Evolutionary conservation across 2,797 vertebrate species (phyloP).

Genomic region (Cyclura pinguis): DNA sequence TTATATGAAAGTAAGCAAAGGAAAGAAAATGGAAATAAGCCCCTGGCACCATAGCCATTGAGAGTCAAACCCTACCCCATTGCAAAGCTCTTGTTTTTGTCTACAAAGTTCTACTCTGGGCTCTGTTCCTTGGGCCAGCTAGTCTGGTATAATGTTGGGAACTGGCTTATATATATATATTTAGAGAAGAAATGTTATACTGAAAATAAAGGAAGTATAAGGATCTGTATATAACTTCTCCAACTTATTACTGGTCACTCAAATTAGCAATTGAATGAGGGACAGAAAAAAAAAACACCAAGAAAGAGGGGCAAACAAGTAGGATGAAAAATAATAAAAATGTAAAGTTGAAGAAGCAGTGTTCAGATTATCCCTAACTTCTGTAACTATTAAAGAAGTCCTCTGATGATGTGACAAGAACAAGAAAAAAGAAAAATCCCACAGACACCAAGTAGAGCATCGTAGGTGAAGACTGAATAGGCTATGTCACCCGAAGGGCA

Average conservation of each 20-base stretch:
- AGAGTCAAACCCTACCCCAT: neutral
- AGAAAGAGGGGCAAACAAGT: neutral
- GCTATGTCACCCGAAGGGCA: neutral
- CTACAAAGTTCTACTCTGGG: neutral
- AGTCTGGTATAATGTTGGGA: neutral
- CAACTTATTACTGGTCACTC: neutral
- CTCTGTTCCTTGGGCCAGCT: neutral
- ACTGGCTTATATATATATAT: neutral
- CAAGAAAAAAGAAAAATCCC: neutral
- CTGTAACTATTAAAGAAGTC: neutral
- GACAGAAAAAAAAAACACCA: neutral
- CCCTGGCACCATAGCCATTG: neutral
- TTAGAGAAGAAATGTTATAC: neutral
- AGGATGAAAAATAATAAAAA: neutral
- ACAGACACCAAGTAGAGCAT: neutral
- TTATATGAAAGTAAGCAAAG: neutral
- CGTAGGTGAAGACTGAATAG: neutral
- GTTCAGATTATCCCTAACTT: neutral
- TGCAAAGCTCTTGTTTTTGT: neutral
- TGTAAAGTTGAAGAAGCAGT: neutral
- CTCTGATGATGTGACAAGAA: neutral
- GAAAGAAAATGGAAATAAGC: neutral
- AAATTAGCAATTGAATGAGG: neutral
- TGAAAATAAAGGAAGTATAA: neutral
- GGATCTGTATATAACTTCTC: neutral